A percentile compares a stretch with the other conserved stretches of the same genome.
Evolutionary conservation across 1,140 invertebrate species (phyloP).

Genomic region (Nixonia krombeini): DNA sequence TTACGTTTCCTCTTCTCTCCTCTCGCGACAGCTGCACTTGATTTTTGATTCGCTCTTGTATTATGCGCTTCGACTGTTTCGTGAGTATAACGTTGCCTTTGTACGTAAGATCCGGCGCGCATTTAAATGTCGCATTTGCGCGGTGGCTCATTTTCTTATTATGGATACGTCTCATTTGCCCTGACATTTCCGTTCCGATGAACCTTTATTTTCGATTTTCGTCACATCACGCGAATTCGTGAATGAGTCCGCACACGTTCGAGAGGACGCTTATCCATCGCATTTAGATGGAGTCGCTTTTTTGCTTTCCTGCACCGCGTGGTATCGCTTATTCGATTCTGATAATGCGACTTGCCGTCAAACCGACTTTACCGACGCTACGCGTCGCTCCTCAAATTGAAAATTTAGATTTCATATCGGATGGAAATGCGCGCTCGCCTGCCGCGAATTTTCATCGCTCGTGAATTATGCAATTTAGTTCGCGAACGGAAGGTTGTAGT

Average conservation of each 20-base stretch:
- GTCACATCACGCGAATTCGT: conserved; percentile 10
- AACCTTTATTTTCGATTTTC: conserved; percentile 22
- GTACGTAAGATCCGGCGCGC: too few species aligned
- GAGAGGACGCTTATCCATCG: background rate
- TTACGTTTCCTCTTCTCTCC: background rate
- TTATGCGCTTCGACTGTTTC: too few species aligned
- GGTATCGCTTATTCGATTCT: background rate
- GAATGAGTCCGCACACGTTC: conserved; percentile 15
- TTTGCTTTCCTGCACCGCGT: background rate
- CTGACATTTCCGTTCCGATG: background rate
- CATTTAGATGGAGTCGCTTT: conserved; percentile 7
- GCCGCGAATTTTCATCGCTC: too few species aligned
- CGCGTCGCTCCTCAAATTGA: too few species aligned
- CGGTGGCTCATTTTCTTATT: background rate
- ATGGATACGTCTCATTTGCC: background rate
- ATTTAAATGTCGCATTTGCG: too few species aligned
- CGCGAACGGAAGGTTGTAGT: too few species aligned
- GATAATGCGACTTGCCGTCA: background rate
- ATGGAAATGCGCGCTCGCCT: too few species aligned
- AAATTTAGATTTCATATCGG: too few species aligned
- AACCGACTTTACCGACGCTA: too few species aligned
- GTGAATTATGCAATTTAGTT: too few species aligned
- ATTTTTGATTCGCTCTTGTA: too few species aligned
- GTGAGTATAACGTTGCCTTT: too few species aligned
- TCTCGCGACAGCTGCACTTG: background rate